A percentile compares a stretch with the other conserved stretches of the same genome.
phyloP scores from a whole-genome alignment of 1,140 invertebrate species.

The Holcopasites calliopsidis region DNA sequence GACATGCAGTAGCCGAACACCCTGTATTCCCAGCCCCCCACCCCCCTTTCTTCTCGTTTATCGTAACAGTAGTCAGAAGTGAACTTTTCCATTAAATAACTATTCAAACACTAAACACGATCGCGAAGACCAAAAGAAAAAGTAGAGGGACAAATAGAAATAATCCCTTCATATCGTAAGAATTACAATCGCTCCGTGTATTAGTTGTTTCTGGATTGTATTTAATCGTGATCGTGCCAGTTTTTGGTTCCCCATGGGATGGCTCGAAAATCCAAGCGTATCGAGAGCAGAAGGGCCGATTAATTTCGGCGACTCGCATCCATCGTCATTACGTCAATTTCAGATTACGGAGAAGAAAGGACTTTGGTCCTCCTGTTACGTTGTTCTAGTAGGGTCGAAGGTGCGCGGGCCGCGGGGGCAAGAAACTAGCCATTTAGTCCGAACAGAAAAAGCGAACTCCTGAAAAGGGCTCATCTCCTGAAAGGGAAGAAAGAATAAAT shows the following conservation, averaged over 20 bases:
- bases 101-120: no score
- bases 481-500: slow-evolving; percentile 32
- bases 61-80: no score
- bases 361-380: not conserved
- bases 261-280: not conserved
- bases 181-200: no score
- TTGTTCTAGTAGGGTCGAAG: slow-evolving; percentile 7
- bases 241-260: not conserved
- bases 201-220: no score
- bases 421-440: slow-evolving; percentile 49
- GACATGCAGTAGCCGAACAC: no score
- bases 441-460: not conserved
- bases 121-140: no score
- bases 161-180: no score
- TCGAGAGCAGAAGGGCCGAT: not conserved
- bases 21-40: no score
- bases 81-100: no score
- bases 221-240: not conserved
- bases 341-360: slow-evolving; percentile 33
- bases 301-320: slow-evolving; percentile 22
- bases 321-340: slow-evolving; percentile 48
- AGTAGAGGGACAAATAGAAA: no score
- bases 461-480: slow-evolving; percentile 31
- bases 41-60: no score
- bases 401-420: slow-evolving; percentile 1